Base-by-base conservation (phyloP, 2,113 vertebrate genomes). In the Podiceps cristatus region DNA sequence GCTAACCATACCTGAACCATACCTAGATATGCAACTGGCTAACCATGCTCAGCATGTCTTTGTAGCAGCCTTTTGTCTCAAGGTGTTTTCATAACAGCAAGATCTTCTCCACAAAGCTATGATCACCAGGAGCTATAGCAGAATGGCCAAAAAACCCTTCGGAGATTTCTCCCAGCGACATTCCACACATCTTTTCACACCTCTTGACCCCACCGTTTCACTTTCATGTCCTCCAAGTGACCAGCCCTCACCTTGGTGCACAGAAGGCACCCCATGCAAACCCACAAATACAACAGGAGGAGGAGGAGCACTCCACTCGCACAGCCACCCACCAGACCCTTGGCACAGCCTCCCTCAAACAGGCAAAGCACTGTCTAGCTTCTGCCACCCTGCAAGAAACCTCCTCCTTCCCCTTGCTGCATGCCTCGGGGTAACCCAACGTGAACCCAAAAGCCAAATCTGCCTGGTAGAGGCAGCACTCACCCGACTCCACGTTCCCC, bases 401-500 rank as follows among this genome's bases (percentile, higher is more conserved):
- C 44, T 77, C 47, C 35, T 62, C 29, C 66, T 53, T 17, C 29
- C 9, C 28, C 29, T 22, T 28, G 50, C 85, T 58, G 40, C 47
- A 35, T 3, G 22, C 44, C 25, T 22, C 5, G 1, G 52, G 15
- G 33, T 33, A 60, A 59, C 53, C 17, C 1, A 0, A 27, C 1
- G 1, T 0, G 0, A 79, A 75, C 13, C 7, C 3, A 72, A 78
- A 23, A 17, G 3, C 13, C 18, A 14, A 63, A 29, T 2, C 3
- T 0, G 1, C 22, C 53, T 19, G n/a, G 22, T 4, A 2, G 50
- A 47, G 37, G 35, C 0, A 0, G 49, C 79, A 97, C 98, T 94
- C 98, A 99, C 99, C 99, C 89, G 99, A 99, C 92, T 99, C 99
- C 96, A 99, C 99, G 12, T 97, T 98, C 37, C 98, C 99, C 99